These are phyloP conservation scores for Oscheius myriophilus DNA, from an alignment of 2,888 invertebrate species.

Conservation along the genomic window DNA sequence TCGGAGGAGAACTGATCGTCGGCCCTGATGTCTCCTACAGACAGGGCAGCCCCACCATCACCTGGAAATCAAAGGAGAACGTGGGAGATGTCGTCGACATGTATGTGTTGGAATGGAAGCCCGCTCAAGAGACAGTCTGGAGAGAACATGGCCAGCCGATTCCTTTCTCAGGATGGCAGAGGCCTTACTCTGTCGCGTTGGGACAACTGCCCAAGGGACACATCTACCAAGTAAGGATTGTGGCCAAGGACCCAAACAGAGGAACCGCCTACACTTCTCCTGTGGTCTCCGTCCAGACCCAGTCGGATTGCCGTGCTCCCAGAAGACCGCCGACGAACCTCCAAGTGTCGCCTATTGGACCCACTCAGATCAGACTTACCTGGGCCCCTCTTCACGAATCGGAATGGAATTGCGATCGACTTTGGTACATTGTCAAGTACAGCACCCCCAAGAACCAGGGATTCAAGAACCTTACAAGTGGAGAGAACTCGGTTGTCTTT, in stretches of 20 bases:
- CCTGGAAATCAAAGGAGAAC: slow-evolving; percentile 65
- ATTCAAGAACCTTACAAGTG: slow-evolving; percentile 63
- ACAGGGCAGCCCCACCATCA: slow-evolving; percentile 63
- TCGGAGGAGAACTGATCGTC: slow-evolving; percentile 67
- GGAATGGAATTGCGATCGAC: slow-evolving; percentile 70
- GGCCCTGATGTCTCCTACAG: slow-evolving; percentile 65
- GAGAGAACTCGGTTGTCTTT: slow-evolving; percentile 64
- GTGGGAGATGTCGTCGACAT: slow-evolving; percentile 64
- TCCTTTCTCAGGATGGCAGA: slow-evolving; percentile 67
- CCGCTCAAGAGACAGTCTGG: slow-evolving; percentile 61
- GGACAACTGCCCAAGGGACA: slow-evolving; percentile 66
- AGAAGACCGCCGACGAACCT: slow-evolving; percentile 61
- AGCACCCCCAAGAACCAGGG: slow-evolving; percentile 54
- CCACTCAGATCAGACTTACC: slow-evolving; percentile 68
- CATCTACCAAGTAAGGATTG: slow-evolving; percentile 58
- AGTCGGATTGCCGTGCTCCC: slow-evolving; percentile 61
- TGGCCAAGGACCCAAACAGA: slow-evolving; percentile 61
- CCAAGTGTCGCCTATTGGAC: slow-evolving; percentile 63
- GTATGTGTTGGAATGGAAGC: slow-evolving; percentile 67
- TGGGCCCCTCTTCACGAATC: slow-evolving; percentile 68
- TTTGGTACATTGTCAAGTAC: slow-evolving; percentile 71
- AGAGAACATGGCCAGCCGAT: slow-evolving; percentile 60
- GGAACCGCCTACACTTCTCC: slow-evolving; percentile 65
- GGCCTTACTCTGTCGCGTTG: slow-evolving; percentile 67
- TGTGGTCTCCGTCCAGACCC: slow-evolving; percentile 61